A percentile compares a stretch with the other conserved stretches of the same genome.
These are phyloP conservation scores for Trichonephila clavipes DNA, from an alignment of 1,140 invertebrate species.

Conservation along the genomic window DNA sequence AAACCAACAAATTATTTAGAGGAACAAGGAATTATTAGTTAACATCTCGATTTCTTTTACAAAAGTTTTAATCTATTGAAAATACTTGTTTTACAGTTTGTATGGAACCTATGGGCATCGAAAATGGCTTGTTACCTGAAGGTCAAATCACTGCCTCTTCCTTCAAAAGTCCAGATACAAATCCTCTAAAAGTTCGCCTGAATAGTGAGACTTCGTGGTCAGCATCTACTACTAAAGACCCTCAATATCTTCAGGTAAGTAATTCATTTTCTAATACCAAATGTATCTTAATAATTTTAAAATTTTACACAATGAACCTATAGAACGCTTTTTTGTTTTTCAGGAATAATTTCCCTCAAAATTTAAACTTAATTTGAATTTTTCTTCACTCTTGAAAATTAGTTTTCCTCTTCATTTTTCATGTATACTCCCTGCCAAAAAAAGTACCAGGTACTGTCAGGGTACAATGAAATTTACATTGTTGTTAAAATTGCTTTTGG, in stretches of 20 bases:
- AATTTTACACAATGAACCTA: not conserved
- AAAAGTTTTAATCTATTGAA: too few relatives aligned
- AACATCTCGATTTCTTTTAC: too few relatives aligned
- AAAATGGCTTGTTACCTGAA: constrained; percentile 83
- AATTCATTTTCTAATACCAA: too few relatives aligned
- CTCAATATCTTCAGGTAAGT: constrained; percentile 54
- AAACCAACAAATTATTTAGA: too few relatives aligned
- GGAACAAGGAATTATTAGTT: too few relatives aligned
- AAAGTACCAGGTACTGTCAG: too few relatives aligned
- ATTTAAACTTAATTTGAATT: not conserved
- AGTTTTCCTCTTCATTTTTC: too few relatives aligned
- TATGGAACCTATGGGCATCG: constrained; percentile 86
- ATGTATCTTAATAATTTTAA: not conserved
- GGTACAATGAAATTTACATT: too few relatives aligned
- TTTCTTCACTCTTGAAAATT: too few relatives aligned
- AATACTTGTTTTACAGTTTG: constrained; percentile 80
- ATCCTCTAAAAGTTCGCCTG: constrained; percentile 47
- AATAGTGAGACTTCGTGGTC: constrained; percentile 66
- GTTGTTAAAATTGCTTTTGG: too few relatives aligned
- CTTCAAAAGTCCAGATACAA: constrained; percentile 79
- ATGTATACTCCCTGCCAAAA: too few relatives aligned
- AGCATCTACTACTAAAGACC: not conserved
- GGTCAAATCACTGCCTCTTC: constrained; percentile 84
- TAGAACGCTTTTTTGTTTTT: not conserved
- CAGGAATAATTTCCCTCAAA: not conserved